Conservation (phyloP, 2,113 vertebrate species). For the Caranx ignobilis region DNA sequence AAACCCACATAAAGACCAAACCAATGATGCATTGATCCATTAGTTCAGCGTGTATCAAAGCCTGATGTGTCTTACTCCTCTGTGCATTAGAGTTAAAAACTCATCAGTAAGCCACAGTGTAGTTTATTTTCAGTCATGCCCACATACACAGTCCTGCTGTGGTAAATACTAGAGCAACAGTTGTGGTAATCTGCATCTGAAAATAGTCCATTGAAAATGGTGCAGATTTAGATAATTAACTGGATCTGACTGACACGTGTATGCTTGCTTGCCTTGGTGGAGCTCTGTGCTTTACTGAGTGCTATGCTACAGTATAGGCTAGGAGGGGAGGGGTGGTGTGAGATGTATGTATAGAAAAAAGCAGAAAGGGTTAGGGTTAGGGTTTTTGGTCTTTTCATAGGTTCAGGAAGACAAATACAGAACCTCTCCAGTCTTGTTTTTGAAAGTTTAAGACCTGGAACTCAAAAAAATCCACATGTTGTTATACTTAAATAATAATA, state of each 20-base stretch:
- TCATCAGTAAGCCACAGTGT: background rate
- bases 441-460: background rate
- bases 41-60: too few relatives aligned
- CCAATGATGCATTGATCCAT: background rate
- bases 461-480: background rate
- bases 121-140: too few relatives aligned
- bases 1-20: background rate
- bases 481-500: background rate
- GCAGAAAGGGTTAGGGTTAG: too few relatives aligned
- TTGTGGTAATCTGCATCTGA: background rate
- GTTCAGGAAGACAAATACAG: background rate
- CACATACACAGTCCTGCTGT: background rate
- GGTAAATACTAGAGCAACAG: background rate
- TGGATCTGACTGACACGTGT: too few relatives aligned
- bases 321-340: too few relatives aligned
- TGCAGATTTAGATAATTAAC: too few relatives aligned
- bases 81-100: background rate
- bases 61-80: background rate
- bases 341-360: too few relatives aligned
- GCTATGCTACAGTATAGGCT: too few relatives aligned
- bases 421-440: background rate
- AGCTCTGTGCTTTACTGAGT: too few relatives aligned
- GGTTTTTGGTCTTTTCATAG: background rate
- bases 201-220: background rate
- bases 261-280: too few relatives aligned